Conservation (phyloP, 1,140 invertebrate genomes). For the Dermatophagoides farinae region DNA sequence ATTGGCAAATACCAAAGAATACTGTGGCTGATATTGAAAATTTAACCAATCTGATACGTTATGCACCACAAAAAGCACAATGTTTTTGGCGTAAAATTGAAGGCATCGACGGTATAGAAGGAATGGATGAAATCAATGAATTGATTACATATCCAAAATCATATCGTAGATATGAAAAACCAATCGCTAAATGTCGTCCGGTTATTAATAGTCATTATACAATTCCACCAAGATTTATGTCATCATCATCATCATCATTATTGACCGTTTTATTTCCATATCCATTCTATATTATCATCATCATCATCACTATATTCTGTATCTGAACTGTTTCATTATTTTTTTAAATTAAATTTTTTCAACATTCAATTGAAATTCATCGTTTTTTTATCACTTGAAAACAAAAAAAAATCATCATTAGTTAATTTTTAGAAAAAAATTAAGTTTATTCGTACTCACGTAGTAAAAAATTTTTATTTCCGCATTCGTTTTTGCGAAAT, state of each 20-base stretch:
- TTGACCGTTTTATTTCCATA: neutral
- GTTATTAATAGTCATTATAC: too few species aligned
- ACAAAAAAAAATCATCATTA: too few species aligned
- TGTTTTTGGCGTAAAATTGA: slow-evolving; percentile 11
- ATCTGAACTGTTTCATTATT: too few species aligned
- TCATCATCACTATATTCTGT: neutral
- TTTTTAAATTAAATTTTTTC: too few species aligned
- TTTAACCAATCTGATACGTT: slow-evolving; percentile 3
- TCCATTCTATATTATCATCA: neutral
- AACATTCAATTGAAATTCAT: too few species aligned
- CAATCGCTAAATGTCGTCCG: neutral
- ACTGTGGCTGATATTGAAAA: neutral
- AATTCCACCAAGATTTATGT: neutral
- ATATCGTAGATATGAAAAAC: neutral
- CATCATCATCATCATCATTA: neutral
- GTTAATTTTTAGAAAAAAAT: too few species aligned
- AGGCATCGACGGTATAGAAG: neutral
- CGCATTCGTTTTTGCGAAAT: too few species aligned
- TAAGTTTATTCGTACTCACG: too few species aligned
- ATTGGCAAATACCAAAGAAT: neutral
- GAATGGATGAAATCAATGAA: slow-evolving; percentile 7
- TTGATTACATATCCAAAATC: slow-evolving; percentile 5
- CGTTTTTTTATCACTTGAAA: too few species aligned
- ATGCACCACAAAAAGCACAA: slow-evolving; percentile 10
- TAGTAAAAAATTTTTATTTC: too few species aligned